Conservation (phyloP, 2,113 vertebrate genomes). For the Sapayoa aenigma region DNA sequence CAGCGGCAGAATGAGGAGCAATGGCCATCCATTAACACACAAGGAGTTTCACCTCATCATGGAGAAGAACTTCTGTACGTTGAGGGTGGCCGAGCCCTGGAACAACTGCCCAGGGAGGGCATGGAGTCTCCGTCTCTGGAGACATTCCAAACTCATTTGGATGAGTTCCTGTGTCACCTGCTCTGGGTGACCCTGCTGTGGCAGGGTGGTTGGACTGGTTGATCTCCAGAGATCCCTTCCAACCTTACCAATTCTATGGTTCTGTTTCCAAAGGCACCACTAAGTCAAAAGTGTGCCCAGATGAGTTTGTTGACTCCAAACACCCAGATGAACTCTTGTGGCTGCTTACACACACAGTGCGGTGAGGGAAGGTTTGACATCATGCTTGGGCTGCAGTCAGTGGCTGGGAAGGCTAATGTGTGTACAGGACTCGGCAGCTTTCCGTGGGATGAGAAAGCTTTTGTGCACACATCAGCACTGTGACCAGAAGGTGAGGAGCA, state of each 20-base stretch:
- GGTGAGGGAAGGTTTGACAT: not conserved
- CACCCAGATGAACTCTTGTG: not conserved
- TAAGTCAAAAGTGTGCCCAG: not conserved
- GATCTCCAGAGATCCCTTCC: not conserved
- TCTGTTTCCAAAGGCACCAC: not conserved
- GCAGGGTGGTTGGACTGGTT: not conserved
- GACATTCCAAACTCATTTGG: not conserved
- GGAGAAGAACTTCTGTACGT: not conserved
- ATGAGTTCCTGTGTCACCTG: not conserved
- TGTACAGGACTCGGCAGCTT: not conserved
- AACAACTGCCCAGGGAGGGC: not conserved
- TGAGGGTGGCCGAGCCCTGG: not conserved
- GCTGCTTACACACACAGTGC: fast-evolving
- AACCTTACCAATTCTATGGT: not conserved
- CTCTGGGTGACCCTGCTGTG: not conserved
- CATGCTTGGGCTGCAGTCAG: not conserved
- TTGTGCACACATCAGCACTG: not conserved
- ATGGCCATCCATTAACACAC: too few species aligned
- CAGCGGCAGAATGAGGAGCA: not conserved
- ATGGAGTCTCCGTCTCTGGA: not conserved
- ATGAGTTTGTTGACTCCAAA: not conserved
- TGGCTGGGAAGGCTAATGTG: fast-evolving
- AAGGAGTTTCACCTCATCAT: not conserved
- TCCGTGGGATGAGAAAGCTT: not conserved
- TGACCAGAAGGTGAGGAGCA: not conserved